phyloP scores from a whole-genome alignment of 1,140 invertebrate genomes.

The Hypsibius dujardini region DNA sequence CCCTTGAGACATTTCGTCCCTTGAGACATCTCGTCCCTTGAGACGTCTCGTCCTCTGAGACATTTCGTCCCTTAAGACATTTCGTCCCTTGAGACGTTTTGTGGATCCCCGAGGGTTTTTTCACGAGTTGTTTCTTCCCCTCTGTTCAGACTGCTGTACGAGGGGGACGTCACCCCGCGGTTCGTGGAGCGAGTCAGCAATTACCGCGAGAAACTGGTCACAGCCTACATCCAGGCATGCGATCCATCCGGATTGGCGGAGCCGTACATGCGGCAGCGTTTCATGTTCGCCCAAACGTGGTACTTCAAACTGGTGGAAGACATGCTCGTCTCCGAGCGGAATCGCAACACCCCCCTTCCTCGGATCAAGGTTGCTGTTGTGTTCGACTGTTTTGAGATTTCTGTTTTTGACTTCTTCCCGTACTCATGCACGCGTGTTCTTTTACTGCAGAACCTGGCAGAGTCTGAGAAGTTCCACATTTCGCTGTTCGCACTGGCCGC shows the following conservation, averaged over 20 bases:
- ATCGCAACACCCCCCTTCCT: too few species aligned
- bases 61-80: background rate
- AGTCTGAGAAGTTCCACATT: background rate
- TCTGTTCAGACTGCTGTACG: background rate
- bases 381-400: too few species aligned
- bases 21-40: background rate
- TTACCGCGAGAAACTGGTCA: slow-evolving; percentile 2
- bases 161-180: background rate
- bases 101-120: background rate
- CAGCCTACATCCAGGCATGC: background rate
- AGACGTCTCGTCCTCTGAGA: background rate
- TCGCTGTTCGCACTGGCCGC: background rate
- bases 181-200: background rate
- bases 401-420: background rate
- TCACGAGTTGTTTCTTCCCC: too few species aligned
- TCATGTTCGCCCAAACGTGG: slow-evolving; percentile 4
- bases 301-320: slow-evolving; percentile 13
- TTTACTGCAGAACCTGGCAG: background rate
- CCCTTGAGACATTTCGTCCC: too few species aligned
- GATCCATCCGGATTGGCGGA: background rate
- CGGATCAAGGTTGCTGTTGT: too few species aligned
- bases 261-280: background rate
- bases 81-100: background rate
- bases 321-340: background rate
- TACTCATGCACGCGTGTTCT: too few species aligned